Evolutionary conservation across 2,797 vertebrate species (phyloP).

Genomic region (Austrolebias charrua): DNA sequence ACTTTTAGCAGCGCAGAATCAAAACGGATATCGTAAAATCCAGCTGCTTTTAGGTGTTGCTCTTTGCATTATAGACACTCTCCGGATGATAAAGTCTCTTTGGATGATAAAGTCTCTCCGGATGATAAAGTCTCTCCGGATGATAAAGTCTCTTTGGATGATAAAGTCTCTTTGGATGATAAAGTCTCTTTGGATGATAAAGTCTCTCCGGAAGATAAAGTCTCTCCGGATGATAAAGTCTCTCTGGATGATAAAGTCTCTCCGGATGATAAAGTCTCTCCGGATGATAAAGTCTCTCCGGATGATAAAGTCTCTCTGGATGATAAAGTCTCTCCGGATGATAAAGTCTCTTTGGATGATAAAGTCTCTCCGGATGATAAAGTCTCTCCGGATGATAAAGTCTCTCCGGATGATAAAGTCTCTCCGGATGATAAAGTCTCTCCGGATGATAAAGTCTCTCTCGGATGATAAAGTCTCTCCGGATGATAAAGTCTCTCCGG

Average conservation of each 20-base stretch:
- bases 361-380: constrained; percentile 48
- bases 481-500: constrained; percentile 45
- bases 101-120: no score
- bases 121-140: constrained; percentile 46
- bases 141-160: constrained; percentile 45
- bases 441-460: constrained; percentile 43
- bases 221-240: constrained; percentile 46
- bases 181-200: constrained; percentile 46
- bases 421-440: constrained; percentile 46
- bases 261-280: constrained; percentile 46
- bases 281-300: constrained; percentile 45
- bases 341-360: no score
- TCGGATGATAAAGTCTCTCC: no score
- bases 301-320: constrained; percentile 47
- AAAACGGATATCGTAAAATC: no score
- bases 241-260: no score
- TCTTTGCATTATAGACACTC: no score
- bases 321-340: constrained; percentile 45
- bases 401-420: constrained; percentile 49
- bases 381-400: constrained; percentile 45
- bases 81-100: no score
- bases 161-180: constrained; percentile 49
- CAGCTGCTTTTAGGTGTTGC: no score
- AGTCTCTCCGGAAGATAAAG: no score
- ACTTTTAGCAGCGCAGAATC: no score